Base-by-base conservation (phyloP, 2,888 invertebrate species). In the Dendrolimus houi region DNA sequence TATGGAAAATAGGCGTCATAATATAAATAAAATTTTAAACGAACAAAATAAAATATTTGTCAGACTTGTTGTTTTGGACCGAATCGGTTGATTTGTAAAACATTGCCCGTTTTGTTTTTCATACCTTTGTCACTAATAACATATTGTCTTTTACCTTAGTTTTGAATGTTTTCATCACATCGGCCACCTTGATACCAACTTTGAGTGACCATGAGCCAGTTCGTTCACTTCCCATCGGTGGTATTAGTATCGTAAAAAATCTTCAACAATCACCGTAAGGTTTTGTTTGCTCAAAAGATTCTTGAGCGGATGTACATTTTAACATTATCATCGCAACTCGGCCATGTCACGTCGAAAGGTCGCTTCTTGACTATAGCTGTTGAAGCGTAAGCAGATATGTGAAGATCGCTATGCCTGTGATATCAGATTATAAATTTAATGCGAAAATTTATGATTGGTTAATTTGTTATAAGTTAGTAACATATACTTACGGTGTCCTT, bases 161-260 rank as follows among this genome's bases (percentile, higher is more conserved):
- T 47, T 12, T 47, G 47, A 8, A 47, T 12, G 47, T 47, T 47
- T 29, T 59, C 59, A 58, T 52, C 62, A 64, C 57, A 59, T 62
- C 62, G 60, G 62, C 64, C 66, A 66, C 66, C 66, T 66, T 66
- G 64, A 58, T 60, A 57, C 56, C 54, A 13, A 54, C 56, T 63
- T 64, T 47, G 47, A 47, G 47, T 47, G 47, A 47, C 47, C 47
- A 47, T 47, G 47, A 47, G 47, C 12, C 47, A 12, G 47, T 47
- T 47, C 47, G 12, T 47, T 47, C 47, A 47, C 47, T 10, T 47
- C 9, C 47, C 47, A 47, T 47, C 47, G 12, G 0, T 47, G 47
- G 47, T 47, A 47, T 47, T 47, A 12, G 47, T 9, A 17, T 54
- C 9, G 29, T 29, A 53, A 54, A 54, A 29, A 12, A 47, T 47